Evolutionary conservation across 2,888 invertebrate species (phyloP).

Genomic region (Scaptomyza parva): DNA sequence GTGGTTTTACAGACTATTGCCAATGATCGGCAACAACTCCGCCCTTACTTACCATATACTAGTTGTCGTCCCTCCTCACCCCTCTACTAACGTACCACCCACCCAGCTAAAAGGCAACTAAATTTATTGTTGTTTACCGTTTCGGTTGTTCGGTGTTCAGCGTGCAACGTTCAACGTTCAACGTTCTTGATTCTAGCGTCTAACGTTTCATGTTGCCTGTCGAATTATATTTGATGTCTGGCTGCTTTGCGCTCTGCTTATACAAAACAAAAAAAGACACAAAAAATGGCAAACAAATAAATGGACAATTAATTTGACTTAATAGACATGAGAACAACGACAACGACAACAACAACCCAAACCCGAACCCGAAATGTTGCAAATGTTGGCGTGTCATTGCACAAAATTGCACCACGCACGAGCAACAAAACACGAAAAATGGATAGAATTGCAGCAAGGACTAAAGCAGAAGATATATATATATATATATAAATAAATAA

Average conservation of each 20-base stretch:
- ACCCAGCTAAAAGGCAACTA: neutral
- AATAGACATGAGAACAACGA: conserved; percentile 66
- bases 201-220: conserved; percentile 69
- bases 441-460: conserved; percentile 1
- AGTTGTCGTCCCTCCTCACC: too few relatives aligned
- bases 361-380: conserved; percentile 19
- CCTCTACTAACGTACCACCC: neutral
- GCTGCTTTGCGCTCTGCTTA: conserved; percentile 48
- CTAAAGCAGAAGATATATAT: neutral
- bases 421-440: conserved; percentile 1
- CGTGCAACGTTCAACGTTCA: conserved; percentile 15
- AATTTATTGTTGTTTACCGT: conserved; percentile 28
- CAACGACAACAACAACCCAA: conserved; percentile 13
- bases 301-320: conserved; percentile 79
- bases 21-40: conserved; percentile 5
- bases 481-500: too few relatives aligned
- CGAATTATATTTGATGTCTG: conserved; percentile 78
- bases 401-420: conserved; percentile 52
- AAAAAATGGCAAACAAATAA: conserved; percentile 71
- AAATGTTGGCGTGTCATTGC: conserved; percentile 54
- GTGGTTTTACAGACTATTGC: conserved; percentile 47
- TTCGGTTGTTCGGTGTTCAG: conserved; percentile 14
- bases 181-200: too few relatives aligned
- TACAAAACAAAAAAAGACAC: too few relatives aligned
- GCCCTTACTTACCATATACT: neutral